Evolutionary conservation across 2,797 vertebrate genomes (phyloP).

Genomic region (Babyrousa celebensis): DNA sequence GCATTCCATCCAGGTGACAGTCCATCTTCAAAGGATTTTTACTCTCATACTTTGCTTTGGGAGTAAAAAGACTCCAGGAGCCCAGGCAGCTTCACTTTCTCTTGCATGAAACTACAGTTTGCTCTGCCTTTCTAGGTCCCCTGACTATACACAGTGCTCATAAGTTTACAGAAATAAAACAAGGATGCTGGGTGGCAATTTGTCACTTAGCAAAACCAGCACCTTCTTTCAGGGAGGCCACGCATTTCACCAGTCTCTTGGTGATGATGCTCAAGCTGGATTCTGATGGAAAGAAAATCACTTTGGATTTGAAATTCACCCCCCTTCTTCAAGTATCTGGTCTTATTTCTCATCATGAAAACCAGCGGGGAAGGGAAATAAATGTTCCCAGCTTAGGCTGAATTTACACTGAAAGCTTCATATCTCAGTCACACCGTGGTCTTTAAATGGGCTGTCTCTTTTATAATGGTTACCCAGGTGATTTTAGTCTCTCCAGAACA

Average conservation of each 20-base stretch:
- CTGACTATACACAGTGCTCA: background rate
- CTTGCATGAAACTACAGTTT: background rate
- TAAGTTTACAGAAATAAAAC: constrained; percentile 70
- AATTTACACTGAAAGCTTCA: constrained; percentile 59
- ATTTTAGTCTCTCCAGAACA: constrained; percentile 82
- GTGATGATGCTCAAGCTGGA: constrained; percentile 57
- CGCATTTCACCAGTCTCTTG: constrained; percentile 68
- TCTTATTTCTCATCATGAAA: constrained; percentile 74
- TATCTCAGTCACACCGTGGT: constrained; percentile 44
- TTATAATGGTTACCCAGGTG: constrained; percentile 77
- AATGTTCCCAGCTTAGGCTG: constrained; percentile 66
- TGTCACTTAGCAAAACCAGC: constrained; percentile 76
- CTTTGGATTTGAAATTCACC: constrained; percentile 58
- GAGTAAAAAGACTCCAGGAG: constrained; percentile 41
- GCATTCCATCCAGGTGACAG: background rate
- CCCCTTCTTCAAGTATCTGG: constrained; percentile 57
- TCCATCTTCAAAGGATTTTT: constrained; percentile 34
- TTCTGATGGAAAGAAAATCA: constrained; percentile 64
- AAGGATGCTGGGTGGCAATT: constrained; percentile 15
- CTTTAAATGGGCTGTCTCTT: constrained; percentile 76
- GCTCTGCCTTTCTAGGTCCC: background rate
- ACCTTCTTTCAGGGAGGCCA: constrained; percentile 59
- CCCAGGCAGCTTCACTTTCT: background rate
- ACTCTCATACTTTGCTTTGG: background rate
- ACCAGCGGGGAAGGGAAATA: background rate